phyloP scores from a whole-genome alignment of 2,888 invertebrate species.

The Cataglyphis livida region DNA sequence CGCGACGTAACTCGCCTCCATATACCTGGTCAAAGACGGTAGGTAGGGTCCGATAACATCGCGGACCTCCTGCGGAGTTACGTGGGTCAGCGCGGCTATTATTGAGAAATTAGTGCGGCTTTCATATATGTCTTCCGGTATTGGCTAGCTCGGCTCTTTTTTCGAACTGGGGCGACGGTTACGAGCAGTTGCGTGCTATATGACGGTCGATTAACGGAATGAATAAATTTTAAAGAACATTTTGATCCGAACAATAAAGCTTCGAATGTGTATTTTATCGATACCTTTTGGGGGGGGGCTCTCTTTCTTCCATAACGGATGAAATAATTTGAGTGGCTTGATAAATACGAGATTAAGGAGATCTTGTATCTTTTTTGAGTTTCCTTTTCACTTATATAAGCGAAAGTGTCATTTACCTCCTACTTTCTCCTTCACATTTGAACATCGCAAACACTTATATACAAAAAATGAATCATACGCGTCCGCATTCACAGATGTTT shows the following conservation, averaged over 20 bases:
- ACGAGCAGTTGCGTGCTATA: constrained; percentile 4
- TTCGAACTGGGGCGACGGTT: constrained; percentile 11
- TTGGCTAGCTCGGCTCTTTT: not conserved
- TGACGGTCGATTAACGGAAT: not conserved
- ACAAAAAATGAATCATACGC: constrained; percentile 1
- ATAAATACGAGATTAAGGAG: not conserved
- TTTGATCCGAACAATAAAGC: not conserved
- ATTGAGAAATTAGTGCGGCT: constrained; percentile 47
- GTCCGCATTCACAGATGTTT: constrained; percentile 22
- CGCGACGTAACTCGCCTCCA: constrained; percentile 18
- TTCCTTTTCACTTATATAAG: not conserved
- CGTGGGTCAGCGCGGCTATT: constrained; percentile 38
- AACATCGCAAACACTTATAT: not conserved
- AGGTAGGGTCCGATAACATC: constrained; percentile 5
- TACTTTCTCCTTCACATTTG: not conserved
- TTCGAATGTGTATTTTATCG: not conserved
- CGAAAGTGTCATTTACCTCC: not conserved
- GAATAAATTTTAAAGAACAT: constrained; percentile 13
- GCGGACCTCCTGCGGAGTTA: constrained; percentile 26
- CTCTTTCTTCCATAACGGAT: not conserved
- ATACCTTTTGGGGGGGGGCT: not conserved
- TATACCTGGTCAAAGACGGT: constrained; percentile 11
- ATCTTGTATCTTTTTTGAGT: not conserved
- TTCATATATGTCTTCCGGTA: constrained; percentile 28
- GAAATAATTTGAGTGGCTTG: not conserved